Evolutionary conservation across 2,797 vertebrate genomes (phyloP).

Genomic region (Tauraco hartlaubi): DNA sequence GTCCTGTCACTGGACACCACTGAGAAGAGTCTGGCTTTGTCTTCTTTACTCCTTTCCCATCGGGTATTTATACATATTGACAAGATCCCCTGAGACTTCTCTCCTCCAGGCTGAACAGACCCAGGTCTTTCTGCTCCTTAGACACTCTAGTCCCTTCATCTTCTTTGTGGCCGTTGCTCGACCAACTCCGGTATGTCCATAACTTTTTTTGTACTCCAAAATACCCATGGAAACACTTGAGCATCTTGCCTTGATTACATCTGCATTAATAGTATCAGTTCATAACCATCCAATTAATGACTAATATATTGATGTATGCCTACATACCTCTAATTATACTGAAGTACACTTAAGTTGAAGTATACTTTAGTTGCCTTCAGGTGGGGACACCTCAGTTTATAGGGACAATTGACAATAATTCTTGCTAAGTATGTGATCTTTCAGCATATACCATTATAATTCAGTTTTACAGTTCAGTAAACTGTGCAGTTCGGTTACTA

Average conservation of each 20-base stretch:
- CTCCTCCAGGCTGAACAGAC: not conserved
- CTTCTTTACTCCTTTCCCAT: not conserved
- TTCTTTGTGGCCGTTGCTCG: not conserved
- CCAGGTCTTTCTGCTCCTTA: not conserved
- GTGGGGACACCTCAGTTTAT: not conserved
- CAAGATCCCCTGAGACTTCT: not conserved
- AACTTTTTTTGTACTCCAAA: not conserved
- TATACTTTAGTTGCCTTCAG: not conserved
- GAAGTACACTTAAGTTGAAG: not conserved
- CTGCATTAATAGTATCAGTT: not conserved
- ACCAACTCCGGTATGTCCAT: not conserved
- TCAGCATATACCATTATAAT: not conserved
- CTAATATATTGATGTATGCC: not conserved
- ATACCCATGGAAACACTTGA: not conserved
- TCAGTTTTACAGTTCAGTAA: not conserved
- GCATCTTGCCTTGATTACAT: not conserved
- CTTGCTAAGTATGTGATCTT: not conserved
- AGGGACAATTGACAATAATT: not conserved
- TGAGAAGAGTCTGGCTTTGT: not conserved
- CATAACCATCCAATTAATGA: not conserved
- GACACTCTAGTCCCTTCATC: not conserved
- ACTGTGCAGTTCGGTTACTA: not conserved
- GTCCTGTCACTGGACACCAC: not conserved
- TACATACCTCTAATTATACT: not conserved
- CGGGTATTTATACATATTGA: not conserved